Base-by-base conservation (phyloP, 92 coral and sea anemone species). In the Phenganax stokvisi region DNA sequence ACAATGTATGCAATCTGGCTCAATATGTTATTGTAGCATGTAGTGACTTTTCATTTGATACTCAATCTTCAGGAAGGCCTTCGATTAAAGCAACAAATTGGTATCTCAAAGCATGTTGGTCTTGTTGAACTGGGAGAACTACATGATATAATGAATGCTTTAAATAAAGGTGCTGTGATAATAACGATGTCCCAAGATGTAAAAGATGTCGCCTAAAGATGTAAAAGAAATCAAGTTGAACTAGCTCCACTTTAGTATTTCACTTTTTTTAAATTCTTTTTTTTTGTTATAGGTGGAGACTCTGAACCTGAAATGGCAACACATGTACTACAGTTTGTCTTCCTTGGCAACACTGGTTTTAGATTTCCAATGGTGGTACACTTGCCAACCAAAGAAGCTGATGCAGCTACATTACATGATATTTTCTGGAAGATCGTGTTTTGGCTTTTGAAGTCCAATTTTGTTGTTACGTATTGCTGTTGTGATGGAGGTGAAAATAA, bases 291-390 rank as follows among this genome's bases (percentile, higher is more conserved):
- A 84, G 85, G 85, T 53, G 77, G 85, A 52, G 81, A 74, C 9
- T 61, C 54, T 37, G 84, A 84, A 28, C 58, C 74, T 28, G 59
- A 87, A 75, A 70, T 89, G 59, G 88, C 89, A 1, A 80, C 79
- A 5, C 86, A 87, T 81, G 92, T 89, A 6, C 81, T 89, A 2
- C 92, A 89, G 71, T 89, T 89, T 75, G 92, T 89, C 1, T 89
- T 89, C 37, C 66, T 86, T 52, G 84, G 89, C 13, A 83, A 86
- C 56, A 72, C 66, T 31, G 90, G 90, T 0, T 88, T 88, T 78
- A 60, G 89, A 31, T 86, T 89, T 65, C 91, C 89, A 16, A 86
- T 89, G 77, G 85, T 89, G 77, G 85, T 85, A 6, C 92, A 89
- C 58, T 89, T 65, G 31, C 89, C 92, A 9, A 86, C 92, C n/a